Base-by-base conservation (phyloP, 2,113 vertebrate species). In the Nymphicus hollandicus region DNA sequence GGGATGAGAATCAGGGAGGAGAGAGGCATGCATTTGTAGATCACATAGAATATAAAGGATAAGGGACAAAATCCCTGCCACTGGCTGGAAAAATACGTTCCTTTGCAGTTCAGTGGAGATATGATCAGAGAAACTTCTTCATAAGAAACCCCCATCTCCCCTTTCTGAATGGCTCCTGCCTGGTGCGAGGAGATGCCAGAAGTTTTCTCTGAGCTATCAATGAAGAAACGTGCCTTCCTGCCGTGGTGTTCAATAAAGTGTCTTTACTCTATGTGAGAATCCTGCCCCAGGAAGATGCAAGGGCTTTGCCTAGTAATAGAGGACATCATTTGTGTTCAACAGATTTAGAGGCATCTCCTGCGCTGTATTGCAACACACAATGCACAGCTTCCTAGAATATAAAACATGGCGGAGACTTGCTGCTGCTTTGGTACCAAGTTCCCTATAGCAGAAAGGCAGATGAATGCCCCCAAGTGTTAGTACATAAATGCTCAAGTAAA, bases 291-390 rank as follows among this genome's bases (percentile, higher is more conserved):
- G 31, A 35, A 49, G n/a, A 7, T 5, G 2, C 2, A 3, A 0
- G 1, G 61, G 25, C 10, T 71, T 31, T 65, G 10, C 29, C n/a
- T 28, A 13, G 27, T 10, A 8, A 2, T 0, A 13, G 7, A 19
- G 33, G 8, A 10, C 29, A 29, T 15, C 0, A 0, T 17, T 19
- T 19, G 37, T 9, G 7, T 14, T 47, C 31, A 6, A 2, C n/a
- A 6, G 15, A 13, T 19, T 43, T 10, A 2, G 4, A 23, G 46
- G 7, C 9, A 2, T 23, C 31, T 29, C 25, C 44, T 2, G 10
- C 7, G 18, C 24, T 2, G 0, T 2, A 2, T 8, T 0, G 0
- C 16, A 29, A 17, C 2, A 22, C 22, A 24, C 63, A 53, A n/a
- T 2, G 5, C 25, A 2, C 2, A 2, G 25, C 52, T 41, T 6